A percentile compares a stretch with the other conserved stretches of the same genome.
phyloP scores from a whole-genome alignment of 2,797 vertebrate species.

The Pseudochromis fuscus region DNA sequence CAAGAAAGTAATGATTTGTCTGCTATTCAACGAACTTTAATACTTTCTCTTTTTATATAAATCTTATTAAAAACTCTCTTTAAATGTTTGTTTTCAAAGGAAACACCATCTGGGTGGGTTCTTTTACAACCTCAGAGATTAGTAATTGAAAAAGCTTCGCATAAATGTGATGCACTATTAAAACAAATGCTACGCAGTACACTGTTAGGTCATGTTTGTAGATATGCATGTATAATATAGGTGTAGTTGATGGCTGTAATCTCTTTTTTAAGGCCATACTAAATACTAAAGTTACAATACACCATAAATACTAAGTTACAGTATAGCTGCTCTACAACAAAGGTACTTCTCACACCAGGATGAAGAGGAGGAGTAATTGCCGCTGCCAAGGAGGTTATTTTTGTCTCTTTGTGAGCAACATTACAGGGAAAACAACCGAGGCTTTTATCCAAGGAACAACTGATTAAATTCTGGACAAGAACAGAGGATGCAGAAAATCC shows the following conservation, averaged over 20 bases:
- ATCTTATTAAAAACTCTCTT: background rate
- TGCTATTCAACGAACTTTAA: background rate
- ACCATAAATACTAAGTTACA: too few species aligned
- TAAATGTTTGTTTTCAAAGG: conserved; percentile 2
- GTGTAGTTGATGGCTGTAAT: background rate
- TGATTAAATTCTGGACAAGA: too few species aligned
- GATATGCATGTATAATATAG: background rate
- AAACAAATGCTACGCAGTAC: background rate
- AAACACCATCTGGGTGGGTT: conserved; percentile 6
- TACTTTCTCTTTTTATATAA: background rate
- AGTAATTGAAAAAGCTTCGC: conserved; percentile 7
- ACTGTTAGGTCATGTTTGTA: background rate
- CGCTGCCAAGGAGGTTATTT: too few species aligned
- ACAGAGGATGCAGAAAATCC: too few species aligned
- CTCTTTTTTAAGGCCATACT: too few species aligned
- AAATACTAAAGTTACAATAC: too few species aligned
- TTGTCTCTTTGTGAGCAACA: too few species aligned
- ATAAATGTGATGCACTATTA: background rate
- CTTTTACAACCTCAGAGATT: conserved; percentile 6
- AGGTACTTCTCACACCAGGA: background rate
- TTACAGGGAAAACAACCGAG: too few species aligned
- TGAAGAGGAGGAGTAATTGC: background rate
- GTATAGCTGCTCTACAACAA: background rate
- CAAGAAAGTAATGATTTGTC: conserved; percentile 5
- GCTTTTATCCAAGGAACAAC: too few species aligned